A percentile compares a stretch with the other conserved stretches of the same genome.
Conservation (phyloP, 1,140 invertebrate species). For the Cydia pomonella region DNA sequence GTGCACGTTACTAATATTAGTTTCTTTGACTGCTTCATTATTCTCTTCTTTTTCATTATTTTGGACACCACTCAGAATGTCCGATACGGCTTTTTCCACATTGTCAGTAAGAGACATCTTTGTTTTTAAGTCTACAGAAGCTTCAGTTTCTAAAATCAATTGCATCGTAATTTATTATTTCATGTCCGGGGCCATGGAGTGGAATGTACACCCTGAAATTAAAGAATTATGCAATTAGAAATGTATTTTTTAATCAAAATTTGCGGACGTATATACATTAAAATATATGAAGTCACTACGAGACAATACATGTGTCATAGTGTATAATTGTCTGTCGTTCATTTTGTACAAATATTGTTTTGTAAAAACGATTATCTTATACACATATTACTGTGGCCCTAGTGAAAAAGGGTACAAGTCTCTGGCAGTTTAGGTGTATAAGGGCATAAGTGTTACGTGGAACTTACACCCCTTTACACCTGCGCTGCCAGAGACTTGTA, state of each 20-base stretch:
- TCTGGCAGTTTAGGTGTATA: too few species aligned
- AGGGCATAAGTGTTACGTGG: too few species aligned
- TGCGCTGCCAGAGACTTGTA: too few species aligned
- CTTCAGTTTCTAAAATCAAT: slow-evolving; percentile 67
- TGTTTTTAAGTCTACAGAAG: slow-evolving; percentile 51
- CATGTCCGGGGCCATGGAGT: slow-evolving; percentile 39
- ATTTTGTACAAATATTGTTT: too few species aligned
- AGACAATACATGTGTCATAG: too few species aligned
- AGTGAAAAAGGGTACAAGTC: too few species aligned
- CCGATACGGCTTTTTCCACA: slow-evolving; percentile 26
- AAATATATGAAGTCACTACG: too few species aligned
- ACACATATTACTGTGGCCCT: too few species aligned
- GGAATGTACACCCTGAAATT: slow-evolving; percentile 47
- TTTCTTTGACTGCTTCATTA: background rate
- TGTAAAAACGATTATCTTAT: too few species aligned
- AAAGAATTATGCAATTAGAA: slow-evolving; percentile 42
- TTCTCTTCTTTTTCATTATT: background rate
- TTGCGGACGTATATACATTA: background rate
- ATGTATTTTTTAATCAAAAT: slow-evolving; percentile 3
- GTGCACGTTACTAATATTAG: background rate
- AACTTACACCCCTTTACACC: too few species aligned
- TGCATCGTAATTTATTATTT: slow-evolving; percentile 67
- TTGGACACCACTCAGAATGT: background rate
- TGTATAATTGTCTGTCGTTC: too few species aligned
- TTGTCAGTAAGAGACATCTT: slow-evolving; percentile 62